Evolutionary conservation across 2,797 vertebrate genomes (phyloP), one percentile per base, ranked within the genome.

Genomic region (Pipistrellus nathusii): DNA sequence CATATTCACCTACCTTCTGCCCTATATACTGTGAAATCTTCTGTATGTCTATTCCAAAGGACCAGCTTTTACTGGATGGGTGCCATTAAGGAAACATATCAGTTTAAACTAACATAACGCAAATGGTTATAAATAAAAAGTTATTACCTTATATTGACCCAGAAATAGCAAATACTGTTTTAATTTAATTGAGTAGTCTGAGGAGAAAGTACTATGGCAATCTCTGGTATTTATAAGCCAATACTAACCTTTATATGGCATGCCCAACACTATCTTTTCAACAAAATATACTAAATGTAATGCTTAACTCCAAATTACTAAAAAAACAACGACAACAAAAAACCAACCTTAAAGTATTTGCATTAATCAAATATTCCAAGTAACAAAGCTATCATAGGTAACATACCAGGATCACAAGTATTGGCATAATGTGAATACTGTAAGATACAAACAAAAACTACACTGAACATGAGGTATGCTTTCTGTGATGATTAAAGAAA

Each of bases 391-490:
- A 72, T 75, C 72, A 90, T 72, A 76, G 68, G 46, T 87, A 75
- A 94, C 32, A 76, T 69, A 68, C 83, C 25, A 77, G 25, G 68
- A 72, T 86, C 21, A 94, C 14, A 94, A 85, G 71, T 69, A 88
- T 78, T 44, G 91, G 53, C 30, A 83, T 46, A 94, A 87, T 81
- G 32, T 83, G 68, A 95, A 96, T 90, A 97, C 77, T 93, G 62
- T 85, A 82, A 62, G 7, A 90, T 80, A 95, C 6, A 89, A 18
- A 90, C 21, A 94, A 85, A 94, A 88, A 90, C 23, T 66, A 51
- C 53, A 71, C 15, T 73, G 62, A 97, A 92, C 30, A 53, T 12
- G 94, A 96, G 95, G 95, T 95, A 93, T 95, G 92, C 35, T 78
- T 94, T 90, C 85, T 84, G 10, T 86, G 69, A 82, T 83, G 44